These are phyloP conservation scores for Beris chalybata DNA, from an alignment of 2,888 invertebrate species.

Conservation along the genomic window DNA sequence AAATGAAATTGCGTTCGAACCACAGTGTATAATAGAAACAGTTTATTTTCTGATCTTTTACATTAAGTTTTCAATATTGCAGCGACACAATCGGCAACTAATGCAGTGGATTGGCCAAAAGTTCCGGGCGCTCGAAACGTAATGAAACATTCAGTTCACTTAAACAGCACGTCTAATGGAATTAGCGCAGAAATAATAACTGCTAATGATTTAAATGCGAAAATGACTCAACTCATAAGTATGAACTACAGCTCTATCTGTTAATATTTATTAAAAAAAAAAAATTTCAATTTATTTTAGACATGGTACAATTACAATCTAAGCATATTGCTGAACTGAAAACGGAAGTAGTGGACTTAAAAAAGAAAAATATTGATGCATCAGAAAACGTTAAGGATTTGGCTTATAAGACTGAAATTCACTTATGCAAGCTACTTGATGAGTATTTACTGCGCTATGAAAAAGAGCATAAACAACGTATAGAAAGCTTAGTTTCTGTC, in stretches of 20 bases:
- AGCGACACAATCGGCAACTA: not conserved
- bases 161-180: constrained; percentile 26
- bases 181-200: constrained; percentile 40
- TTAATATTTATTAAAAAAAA: not conserved
- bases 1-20: no score
- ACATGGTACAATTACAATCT: constrained; percentile 58
- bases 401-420: constrained; percentile 52
- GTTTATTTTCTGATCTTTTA: no score
- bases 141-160: constrained; percentile 50
- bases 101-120: constrained; percentile 46
- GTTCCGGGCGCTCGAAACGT: constrained; percentile 48
- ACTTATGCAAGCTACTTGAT: constrained; percentile 53
- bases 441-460: constrained; percentile 54
- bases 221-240: constrained; percentile 53
- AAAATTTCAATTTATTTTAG: constrained; percentile 45
- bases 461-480: constrained; percentile 51
- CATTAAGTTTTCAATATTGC: no score
- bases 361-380: constrained; percentile 42
- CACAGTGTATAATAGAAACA: no score
- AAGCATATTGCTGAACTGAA: constrained; percentile 58
- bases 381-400: constrained; percentile 43
- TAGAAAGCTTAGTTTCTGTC: constrained; percentile 50
- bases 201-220: constrained; percentile 36
- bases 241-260: constrained; percentile 1
- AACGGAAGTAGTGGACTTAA: constrained; percentile 50